Evolutionary conservation across 2,888 invertebrate genomes (phyloP).

Genomic region (Agriopis aurantiaria): DNA sequence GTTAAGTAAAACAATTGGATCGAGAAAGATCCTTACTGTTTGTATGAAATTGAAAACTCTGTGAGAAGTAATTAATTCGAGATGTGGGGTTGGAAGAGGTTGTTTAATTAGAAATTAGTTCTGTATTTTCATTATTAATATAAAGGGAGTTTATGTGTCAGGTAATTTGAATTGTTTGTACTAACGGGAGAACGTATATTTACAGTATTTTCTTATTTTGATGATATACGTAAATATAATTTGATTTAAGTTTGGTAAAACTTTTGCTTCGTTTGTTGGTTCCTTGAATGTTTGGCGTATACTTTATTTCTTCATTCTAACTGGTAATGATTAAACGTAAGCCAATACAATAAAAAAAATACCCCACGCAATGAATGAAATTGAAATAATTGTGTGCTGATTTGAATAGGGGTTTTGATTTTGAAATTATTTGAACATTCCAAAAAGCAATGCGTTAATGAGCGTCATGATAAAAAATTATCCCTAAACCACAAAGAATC

Average conservation of each 20-base stretch:
- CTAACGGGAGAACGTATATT: not conserved
- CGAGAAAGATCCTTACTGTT: conserved; percentile 14
- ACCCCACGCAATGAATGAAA: no score
- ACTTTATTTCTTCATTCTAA: no score
- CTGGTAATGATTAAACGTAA: no score
- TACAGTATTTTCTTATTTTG: not conserved
- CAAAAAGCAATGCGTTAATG: not conserved
- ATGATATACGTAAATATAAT: not conserved
- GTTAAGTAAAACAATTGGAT: no score
- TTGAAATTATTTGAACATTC: no score
- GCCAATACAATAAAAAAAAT: no score
- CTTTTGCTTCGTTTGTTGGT: no score
- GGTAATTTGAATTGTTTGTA: not conserved
- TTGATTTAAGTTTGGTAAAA: no score
- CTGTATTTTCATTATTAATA: conserved; percentile 22
- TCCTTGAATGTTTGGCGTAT: no score
- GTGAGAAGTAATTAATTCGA: conserved; percentile 23
- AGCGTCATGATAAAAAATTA: not conserved
- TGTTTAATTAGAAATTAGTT: conserved; percentile 29
- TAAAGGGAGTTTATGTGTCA: conserved; percentile 8
- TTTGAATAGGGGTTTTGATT: no score
- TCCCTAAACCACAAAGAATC: not conserved
- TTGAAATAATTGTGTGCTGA: no score
- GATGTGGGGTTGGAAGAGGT: conserved; percentile 2
- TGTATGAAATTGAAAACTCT: not conserved